phyloP scores from a whole-genome alignment of 1,140 invertebrate genomes.

The Cotesia chilonis region DNA sequence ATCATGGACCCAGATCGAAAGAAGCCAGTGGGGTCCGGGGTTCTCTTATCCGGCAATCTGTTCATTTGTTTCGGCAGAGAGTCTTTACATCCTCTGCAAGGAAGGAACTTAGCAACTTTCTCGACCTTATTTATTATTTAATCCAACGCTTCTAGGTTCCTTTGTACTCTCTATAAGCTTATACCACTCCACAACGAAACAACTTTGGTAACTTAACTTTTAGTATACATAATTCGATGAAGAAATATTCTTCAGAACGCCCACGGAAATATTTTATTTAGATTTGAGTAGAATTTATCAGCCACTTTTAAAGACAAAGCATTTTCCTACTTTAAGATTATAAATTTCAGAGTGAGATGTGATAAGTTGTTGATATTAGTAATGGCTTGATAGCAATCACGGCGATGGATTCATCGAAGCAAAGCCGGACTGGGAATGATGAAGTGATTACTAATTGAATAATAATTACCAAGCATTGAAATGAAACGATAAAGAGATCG shows the following conservation, averaged over 20 bases:
- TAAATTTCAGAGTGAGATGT: no score
- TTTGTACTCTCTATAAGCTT: neutral
- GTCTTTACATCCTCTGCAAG: constrained; percentile 47
- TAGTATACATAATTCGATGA: neutral
- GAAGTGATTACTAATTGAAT: no score
- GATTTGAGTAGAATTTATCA: no score
- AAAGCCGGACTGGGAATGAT: no score
- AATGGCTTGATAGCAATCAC: no score
- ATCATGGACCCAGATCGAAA: no score
- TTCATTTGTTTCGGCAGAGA: constrained; percentile 46
- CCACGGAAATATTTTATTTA: no score
- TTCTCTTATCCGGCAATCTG: constrained; percentile 48
- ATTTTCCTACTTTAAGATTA: no score
- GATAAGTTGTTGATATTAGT: no score
- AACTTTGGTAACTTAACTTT: constrained; percentile 5
- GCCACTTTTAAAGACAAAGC: no score
- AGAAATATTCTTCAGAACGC: neutral
- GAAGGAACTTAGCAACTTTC: constrained; percentile 59
- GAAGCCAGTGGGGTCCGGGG: constrained; percentile 4
- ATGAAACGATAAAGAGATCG: neutral
- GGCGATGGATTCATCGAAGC: no score
- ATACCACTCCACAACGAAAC: neutral
- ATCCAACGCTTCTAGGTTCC: constrained; percentile 14
- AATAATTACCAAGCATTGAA: no score
- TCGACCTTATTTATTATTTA: constrained; percentile 62